Evolutionary conservation across 2,797 vertebrate species (phyloP).

Genomic region (Gobionotothen gibberifrons): DNA sequence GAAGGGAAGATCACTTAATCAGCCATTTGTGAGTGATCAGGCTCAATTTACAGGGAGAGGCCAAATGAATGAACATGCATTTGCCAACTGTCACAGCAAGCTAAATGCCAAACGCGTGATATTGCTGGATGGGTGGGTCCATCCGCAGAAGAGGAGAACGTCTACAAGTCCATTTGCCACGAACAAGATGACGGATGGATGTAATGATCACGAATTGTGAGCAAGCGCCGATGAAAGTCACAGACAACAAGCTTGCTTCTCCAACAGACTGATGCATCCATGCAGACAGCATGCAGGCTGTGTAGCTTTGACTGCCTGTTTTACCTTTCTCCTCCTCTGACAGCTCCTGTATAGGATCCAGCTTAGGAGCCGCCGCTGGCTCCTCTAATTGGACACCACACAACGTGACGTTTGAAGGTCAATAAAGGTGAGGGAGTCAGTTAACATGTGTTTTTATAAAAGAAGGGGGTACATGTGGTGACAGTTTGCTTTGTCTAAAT

Average conservation of each 20-base stretch:
- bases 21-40: not conserved
- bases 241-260: slow-evolving; percentile 16
- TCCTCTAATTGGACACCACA: slow-evolving; percentile 78
- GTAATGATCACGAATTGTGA: slow-evolving; percentile 31
- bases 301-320: slow-evolving; percentile 21
- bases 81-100: slow-evolving; percentile 34
- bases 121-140: not conserved
- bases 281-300: slow-evolving; percentile 77
- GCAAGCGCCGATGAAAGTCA: slow-evolving; percentile 23
- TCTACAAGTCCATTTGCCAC: slow-evolving; percentile 25
- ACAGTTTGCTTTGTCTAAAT: slow-evolving; percentile 5
- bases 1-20: slow-evolving; percentile 11
- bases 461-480: not conserved
- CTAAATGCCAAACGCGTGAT: slow-evolving; percentile 30
- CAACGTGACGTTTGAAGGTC: slow-evolving; percentile 59
- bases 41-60: not conserved
- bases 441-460: slow-evolving; percentile 34
- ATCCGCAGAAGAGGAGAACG: slow-evolving; percentile 58
- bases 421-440: slow-evolving; percentile 35
- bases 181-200: slow-evolving; percentile 32
- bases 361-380: slow-evolving; percentile 75
- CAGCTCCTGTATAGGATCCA: slow-evolving; percentile 88
- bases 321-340: slow-evolving; percentile 88
- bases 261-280: slow-evolving; percentile 63
- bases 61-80: slow-evolving; percentile 40